Conservation (phyloP, 2,797 vertebrate species). For the Gallirallus australis region DNA sequence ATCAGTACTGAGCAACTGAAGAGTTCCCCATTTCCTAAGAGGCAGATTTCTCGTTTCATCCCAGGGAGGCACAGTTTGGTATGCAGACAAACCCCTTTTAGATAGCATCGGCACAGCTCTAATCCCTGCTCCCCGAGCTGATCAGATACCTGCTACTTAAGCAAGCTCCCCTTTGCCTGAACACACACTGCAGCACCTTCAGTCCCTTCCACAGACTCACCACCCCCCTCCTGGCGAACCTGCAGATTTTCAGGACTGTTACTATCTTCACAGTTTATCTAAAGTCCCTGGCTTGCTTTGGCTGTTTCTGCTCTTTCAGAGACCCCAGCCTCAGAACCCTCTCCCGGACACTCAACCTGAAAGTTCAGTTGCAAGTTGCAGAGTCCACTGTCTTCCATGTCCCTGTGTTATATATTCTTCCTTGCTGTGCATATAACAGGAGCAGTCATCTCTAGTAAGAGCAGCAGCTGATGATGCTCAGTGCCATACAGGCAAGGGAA, state of each 20-base stretch:
- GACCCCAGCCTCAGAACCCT: neutral
- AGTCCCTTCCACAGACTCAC: neutral
- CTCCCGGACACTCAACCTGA: accelerated
- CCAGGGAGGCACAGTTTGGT: neutral
- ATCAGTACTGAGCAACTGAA: neutral
- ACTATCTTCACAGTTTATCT: neutral
- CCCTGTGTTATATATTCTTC: neutral
- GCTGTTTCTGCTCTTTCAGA: neutral
- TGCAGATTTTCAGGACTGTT: neutral
- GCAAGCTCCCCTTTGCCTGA: neutral
- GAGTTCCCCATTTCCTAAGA: neutral
- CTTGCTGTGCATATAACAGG: neutral
- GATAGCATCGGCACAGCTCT: neutral
- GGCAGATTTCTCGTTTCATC: neutral
- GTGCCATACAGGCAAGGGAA: neutral
- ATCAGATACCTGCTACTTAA: neutral
- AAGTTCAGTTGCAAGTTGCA: neutral
- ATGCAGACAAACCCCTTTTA: neutral
- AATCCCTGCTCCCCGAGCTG: neutral
- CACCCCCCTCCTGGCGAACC: neutral
- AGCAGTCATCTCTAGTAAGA: neutral
- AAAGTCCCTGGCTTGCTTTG: neutral
- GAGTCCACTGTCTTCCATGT: neutral
- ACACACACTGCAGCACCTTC: neutral
- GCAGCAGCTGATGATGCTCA: neutral